Conservation (phyloP, 2,797 vertebrate species). For the Myotis planiceps region DNA sequence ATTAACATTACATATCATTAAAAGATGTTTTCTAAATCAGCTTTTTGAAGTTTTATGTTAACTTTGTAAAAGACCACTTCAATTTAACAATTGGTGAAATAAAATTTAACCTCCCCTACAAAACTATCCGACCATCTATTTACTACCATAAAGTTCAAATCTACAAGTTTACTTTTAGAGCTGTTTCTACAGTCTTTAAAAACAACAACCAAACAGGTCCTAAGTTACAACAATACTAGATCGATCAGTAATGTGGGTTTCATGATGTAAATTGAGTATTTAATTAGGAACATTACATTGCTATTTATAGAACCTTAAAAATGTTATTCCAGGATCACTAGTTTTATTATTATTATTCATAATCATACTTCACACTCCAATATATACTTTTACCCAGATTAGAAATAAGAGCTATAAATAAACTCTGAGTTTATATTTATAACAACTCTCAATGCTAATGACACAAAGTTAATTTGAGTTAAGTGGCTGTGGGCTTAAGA, state of each 20-base stretch:
- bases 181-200: background rate
- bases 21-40: slow-evolving; percentile 36
- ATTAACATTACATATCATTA: slow-evolving; percentile 37
- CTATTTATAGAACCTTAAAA: slow-evolving; percentile 52
- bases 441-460: slow-evolving; percentile 31
- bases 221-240: slow-evolving; percentile 19
- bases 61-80: slow-evolving; percentile 47
- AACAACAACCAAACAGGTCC: background rate
- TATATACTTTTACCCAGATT: slow-evolving; percentile 32
- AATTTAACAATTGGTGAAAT: slow-evolving; percentile 59
- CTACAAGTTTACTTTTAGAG: slow-evolving; percentile 61
- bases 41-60: slow-evolving; percentile 61
- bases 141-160: slow-evolving; percentile 24
- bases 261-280: background rate
- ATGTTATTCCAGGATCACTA: background rate
- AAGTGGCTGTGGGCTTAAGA: background rate
- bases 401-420: slow-evolving; percentile 44
- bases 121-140: slow-evolving; percentile 33
- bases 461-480: slow-evolving; percentile 53
- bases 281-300: slow-evolving; percentile 39
- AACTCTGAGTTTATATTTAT: slow-evolving; percentile 39
- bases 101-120: slow-evolving; percentile 33
- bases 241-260: slow-evolving; percentile 32
- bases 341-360: slow-evolving; percentile 51
- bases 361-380: background rate